Evolutionary conservation across 2,113 vertebrate genomes (phyloP), one percentile per base, ranked within the genome.

Genomic region (Melanerpes formicivorus): DNA sequence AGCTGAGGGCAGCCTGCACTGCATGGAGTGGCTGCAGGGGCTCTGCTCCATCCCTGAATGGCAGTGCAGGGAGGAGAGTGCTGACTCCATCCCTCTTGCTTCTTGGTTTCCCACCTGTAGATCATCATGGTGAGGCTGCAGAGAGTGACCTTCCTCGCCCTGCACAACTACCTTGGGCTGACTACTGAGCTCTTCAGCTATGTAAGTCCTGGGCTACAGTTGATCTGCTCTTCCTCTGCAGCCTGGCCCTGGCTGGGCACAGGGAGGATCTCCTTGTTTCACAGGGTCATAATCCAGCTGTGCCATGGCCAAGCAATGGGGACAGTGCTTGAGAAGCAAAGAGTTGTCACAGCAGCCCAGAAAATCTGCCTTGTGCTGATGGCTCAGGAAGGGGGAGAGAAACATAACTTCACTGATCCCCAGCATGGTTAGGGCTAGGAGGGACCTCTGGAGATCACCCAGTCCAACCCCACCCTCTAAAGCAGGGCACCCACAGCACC

Each of bases 61-160:
- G 63, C 56, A 77, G 23, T 73, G 71, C 67, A 71, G 62, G 64
- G 46, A 27, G 0, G 0, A 40, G 67, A 90, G 37, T 4, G 6
- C 32, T 11, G 1, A 71, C 52, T 26, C 58, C 60, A 26, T 18
- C 62, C 37, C 22, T 56, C 0, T 19, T 59, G 65, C 29, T 73
- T 14, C 37, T 62, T 52, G 17, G 2, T 79, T 81, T 40, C 62
- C 40, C 30, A 1, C 59, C 67, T 56, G 70, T 82, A 99, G 99
- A 99, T 99, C 87, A 99, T 99, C 97, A 99, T 99, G 99, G 98
- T 99, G 50, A 98, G 99, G 79, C 98, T 99, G 44, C 99, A 99
- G 97, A 98, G 99, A 90, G 99, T 99, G 84, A 99, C 99, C 0
- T 99, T 99, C 87, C 97, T 99, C 5, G 99, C 99, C 34, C 91